Evolutionary conservation across 2,113 vertebrate species (phyloP).

Genomic region (Perca fluviatilis): DNA sequence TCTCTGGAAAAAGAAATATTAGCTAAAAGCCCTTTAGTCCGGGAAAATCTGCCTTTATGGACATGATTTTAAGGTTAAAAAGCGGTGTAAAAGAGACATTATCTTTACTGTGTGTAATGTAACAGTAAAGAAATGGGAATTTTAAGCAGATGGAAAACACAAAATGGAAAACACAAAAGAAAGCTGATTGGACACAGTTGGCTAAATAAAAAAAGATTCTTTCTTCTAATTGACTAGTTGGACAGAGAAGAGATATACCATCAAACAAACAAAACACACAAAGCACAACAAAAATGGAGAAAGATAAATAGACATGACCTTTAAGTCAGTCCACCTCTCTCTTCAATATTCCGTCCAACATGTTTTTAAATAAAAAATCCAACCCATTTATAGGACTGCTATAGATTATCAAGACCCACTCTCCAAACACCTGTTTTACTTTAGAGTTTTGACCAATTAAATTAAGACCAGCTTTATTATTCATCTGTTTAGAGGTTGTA

Average conservation of each 20-base stretch:
- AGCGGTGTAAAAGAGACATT: too few relatives aligned
- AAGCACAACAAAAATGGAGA: background rate
- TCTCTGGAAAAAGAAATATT: background rate
- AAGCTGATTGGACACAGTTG: slow-evolving; percentile 2
- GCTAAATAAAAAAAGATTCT: background rate
- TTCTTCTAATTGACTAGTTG: background rate
- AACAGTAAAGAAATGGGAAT: background rate
- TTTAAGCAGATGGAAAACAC: background rate
- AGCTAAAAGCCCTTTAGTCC: background rate
- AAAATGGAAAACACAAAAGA: background rate
- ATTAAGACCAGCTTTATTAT: background rate
- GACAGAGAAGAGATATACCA: too few relatives aligned
- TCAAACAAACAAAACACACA: too few relatives aligned
- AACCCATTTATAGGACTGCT: background rate
- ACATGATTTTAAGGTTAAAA: too few relatives aligned
- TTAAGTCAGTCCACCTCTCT: background rate
- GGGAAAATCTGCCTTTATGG: too few relatives aligned
- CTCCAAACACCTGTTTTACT: background rate
- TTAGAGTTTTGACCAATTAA: background rate
- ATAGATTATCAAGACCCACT: background rate
- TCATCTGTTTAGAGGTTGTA: background rate
- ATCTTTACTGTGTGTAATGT: background rate
- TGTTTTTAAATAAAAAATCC: background rate
- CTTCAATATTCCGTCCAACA: background rate
- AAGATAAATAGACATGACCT: background rate